phyloP scores from a whole-genome alignment of 1,140 invertebrate species.

The Drosophila virilis region DNA sequence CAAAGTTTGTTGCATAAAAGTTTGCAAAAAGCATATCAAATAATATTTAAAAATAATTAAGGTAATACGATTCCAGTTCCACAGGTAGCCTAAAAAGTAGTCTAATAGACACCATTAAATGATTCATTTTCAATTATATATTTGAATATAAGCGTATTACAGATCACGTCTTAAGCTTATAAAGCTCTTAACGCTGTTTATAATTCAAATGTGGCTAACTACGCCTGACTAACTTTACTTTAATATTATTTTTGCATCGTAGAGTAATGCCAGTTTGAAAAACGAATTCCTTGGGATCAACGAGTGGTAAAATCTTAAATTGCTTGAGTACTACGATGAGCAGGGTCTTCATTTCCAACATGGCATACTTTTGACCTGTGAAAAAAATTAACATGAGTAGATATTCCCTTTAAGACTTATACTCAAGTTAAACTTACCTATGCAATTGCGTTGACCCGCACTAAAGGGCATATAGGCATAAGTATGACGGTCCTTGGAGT shows the following conservation, averaged over 20 bases:
- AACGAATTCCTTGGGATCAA: constrained; percentile 59
- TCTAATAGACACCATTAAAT: too few species aligned
- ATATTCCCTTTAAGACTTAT: not conserved
- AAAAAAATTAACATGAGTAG: not conserved
- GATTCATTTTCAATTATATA: too few species aligned
- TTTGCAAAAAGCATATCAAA: too few species aligned
- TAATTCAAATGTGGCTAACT: not conserved
- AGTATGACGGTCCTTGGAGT: constrained; percentile 81
- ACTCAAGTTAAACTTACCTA: constrained; percentile 42
- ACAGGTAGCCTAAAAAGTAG: too few species aligned
- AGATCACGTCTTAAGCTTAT: too few species aligned
- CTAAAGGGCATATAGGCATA: constrained; percentile 87
- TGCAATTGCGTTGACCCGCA: constrained; percentile 78
- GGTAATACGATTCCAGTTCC: too few species aligned
- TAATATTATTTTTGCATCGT: constrained; percentile 57
- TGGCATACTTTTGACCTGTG: constrained; percentile 84
- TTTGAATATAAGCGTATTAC: too few species aligned
- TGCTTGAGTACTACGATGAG: constrained; percentile 83
- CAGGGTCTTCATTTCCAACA: constrained; percentile 85
- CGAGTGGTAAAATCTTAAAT: constrained; percentile 78
- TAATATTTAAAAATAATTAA: too few species aligned
- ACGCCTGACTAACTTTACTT: constrained; percentile 61
- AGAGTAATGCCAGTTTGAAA: constrained; percentile 67
- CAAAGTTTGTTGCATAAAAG: too few species aligned
- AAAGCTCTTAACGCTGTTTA: not conserved